A percentile compares a stretch with the other conserved stretches of the same genome.
These are phyloP conservation scores for Tauraco erythrolophus DNA, from an alignment of 2,113 vertebrate genomes.

Conservation along the genomic window DNA sequence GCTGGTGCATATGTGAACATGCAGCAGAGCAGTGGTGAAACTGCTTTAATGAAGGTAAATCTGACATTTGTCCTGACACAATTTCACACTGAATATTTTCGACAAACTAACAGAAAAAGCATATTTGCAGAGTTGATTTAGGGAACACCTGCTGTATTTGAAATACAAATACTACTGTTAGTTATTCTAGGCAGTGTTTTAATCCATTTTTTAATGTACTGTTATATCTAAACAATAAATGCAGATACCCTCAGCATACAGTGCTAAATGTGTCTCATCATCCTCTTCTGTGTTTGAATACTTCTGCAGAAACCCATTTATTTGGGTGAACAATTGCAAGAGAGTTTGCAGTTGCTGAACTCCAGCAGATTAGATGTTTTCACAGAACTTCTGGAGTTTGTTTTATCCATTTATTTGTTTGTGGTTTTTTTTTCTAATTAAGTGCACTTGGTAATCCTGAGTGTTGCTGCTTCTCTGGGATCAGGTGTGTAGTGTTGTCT, in stretches of 20 bases:
- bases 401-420: accelerated
- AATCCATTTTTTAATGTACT: neutral
- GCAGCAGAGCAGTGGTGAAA: constrained; percentile 90
- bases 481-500: neutral
- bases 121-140: neutral
- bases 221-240: neutral
- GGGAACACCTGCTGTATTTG: neutral
- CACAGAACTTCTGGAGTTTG: neutral
- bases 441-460: neutral
- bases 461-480: neutral
- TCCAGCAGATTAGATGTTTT: neutral
- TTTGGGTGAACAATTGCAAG: neutral
- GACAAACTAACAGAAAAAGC: neutral
- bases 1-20: constrained; percentile 92
- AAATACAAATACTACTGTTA: neutral
- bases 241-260: neutral
- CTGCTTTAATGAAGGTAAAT: constrained; percentile 94
- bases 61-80: neutral
- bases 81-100: neutral
- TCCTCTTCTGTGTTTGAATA: neutral
- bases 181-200: neutral
- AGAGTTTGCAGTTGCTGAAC: neutral
- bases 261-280: neutral
- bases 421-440: neutral
- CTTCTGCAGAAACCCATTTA: neutral